Base-by-base conservation (phyloP, 2,113 vertebrate genomes). In the Eublepharis macularius region DNA sequence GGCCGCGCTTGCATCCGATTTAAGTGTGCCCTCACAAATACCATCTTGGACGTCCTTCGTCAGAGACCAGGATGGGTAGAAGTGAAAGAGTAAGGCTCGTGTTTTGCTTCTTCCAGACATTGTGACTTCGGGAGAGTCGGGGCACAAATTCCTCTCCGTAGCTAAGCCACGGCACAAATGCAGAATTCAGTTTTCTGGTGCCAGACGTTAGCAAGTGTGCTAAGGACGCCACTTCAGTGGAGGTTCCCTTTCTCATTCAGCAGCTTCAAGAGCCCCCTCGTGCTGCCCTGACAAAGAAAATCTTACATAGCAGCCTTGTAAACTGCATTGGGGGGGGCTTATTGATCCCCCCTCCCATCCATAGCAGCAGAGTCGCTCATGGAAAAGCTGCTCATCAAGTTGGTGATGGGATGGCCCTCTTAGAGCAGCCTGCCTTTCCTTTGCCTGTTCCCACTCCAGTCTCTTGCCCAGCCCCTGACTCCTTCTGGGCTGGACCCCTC, bases 31-130 rank as follows among this genome's bases (percentile, higher is more conserved):
- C 93, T 96, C 2, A 76, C 93, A 54, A 98, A 96, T 91, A 98
- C 97, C 5, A 97, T 98, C 34, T 94, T 95, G 79, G 97, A 97
- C 0, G 97, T 98, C 47, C 96, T 98, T 57, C 94, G 92, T 36
- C 95, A 95, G 84, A 96, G 98, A 86, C 96, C 97, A 1, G 97
- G 97, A 86, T 98, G 98, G 98, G 86, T 96, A 26, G 98, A 98
- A 94, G 97, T 97, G 24, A 98, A 97, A 94, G 98, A 98, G 98
- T 98, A 93, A 92, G 93, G 79, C 49, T 43, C 34, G 10, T 2
- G 10, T 12, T 68, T 14, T 65, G 63, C 5, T 83, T 77, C 4
- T 12, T 43, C 32, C 2, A 14, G 36, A 9, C 29, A 11, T 12
- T 17, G 39, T 14, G 24, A 26, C n/a, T 66, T 32, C 19, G n/a